These are phyloP conservation scores for Arnoldichthys spilopterus DNA, from an alignment of 2,797 vertebrate genomes.

Conservation along the genomic window DNA sequence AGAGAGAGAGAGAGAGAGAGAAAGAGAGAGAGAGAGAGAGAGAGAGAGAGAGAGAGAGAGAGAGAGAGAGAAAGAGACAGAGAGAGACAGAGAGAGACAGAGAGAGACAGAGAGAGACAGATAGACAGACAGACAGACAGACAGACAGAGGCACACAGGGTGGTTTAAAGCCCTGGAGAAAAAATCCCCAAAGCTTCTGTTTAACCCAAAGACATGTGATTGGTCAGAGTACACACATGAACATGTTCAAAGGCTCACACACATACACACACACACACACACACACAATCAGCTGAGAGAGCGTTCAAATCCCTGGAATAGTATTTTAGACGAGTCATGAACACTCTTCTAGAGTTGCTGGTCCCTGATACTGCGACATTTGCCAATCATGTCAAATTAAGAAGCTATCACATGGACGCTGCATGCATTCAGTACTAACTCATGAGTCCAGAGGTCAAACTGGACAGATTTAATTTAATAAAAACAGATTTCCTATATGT, in stretches of 20 bases:
- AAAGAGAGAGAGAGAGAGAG: too few species aligned
- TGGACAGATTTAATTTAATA: not conserved
- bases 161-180: too few species aligned
- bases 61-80: too few species aligned
- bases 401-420: not conserved
- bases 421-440: not conserved
- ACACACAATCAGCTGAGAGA: not conserved
- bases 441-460: conserved; percentile 10
- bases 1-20: too few species aligned
- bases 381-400: not conserved
- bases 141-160: too few species aligned
- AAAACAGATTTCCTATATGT: not conserved
- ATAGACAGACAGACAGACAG: too few species aligned
- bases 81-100: too few species aligned
- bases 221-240: conserved; percentile 6
- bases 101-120: too few species aligned
- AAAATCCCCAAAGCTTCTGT: too few species aligned
- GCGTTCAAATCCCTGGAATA: not conserved
- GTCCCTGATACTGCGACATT: not conserved
- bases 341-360: not conserved
- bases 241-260: not conserved
- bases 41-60: too few species aligned
- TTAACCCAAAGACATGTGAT: too few species aligned
- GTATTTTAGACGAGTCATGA: conserved; percentile 4
- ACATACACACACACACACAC: not conserved